phyloP scores from a whole-genome alignment of 2,797 vertebrate genomes.

The Lacerta bilineata region DNA sequence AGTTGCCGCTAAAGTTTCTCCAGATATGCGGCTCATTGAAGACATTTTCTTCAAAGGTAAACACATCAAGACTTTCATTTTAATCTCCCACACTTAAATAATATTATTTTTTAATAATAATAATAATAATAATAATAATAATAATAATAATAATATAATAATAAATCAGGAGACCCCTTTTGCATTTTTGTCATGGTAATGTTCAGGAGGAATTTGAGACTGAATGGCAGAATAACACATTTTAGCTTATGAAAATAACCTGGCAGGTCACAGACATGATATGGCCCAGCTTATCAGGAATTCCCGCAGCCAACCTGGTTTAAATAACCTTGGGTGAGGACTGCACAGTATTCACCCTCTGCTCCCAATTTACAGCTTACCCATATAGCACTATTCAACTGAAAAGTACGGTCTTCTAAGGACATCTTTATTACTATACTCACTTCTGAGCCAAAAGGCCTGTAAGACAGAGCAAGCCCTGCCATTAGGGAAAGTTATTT shows the following conservation, averaged over 20 bases:
- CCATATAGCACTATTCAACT: neutral
- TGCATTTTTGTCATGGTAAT: neutral
- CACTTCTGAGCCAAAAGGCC: too few relatives aligned
- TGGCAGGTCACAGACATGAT: neutral
- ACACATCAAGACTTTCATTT: slow-evolving; percentile 14
- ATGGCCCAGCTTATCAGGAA: neutral
- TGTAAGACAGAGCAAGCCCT: too few relatives aligned
- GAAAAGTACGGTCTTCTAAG: too few relatives aligned
- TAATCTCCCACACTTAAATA: neutral
- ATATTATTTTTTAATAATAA: too few relatives aligned
- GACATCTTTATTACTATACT: too few relatives aligned
- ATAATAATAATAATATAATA: neutral
- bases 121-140: too few relatives aligned
- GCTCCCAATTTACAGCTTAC: neutral
- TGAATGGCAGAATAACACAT: neutral
- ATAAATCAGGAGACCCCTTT: neutral
- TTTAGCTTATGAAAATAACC: neutral
- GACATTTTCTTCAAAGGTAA: rapidly evolving
- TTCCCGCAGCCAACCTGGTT: neutral
- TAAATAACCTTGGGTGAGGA: neutral
- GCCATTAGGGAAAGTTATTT: too few relatives aligned
- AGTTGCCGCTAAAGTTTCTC: neutral
- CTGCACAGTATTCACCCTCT: neutral
- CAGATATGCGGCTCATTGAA: neutral
- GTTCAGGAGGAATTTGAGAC: neutral